Base-by-base conservation (phyloP, 2,797 vertebrate species). In the Lithobates pipiens region DNA sequence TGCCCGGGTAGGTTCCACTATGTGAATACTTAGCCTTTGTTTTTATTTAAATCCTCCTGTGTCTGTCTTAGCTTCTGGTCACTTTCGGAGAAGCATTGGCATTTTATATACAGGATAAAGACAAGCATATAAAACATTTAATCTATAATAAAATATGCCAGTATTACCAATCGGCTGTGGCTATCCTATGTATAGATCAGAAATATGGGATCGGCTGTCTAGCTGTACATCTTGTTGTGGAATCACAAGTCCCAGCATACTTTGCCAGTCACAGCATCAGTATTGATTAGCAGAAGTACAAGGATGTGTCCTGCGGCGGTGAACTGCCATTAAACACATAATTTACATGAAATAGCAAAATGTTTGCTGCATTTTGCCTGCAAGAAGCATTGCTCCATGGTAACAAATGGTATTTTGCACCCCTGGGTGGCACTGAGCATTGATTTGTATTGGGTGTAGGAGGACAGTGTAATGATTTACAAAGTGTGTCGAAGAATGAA, bases 381-480 rank as follows among this genome's bases (percentile, higher is more conserved):
- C 54, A 89, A 73, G 63, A 86, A 88, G 29, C 61, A 86, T 86
- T 68, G 18, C 42, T 91, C 92, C 90, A 86, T 89, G 89, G 86
- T 84, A 86, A 89, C 86, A 80, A 90, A 92, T 91, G 89, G 90
- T 92, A 89, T 65, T 77, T 61, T 27, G 0, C 74, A 88, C 92
- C 90, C 80, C 71, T 65, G 88, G 93, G 90, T 91, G 88, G 89
- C 88, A 89, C 90, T 75, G 21, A 87, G 44, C 91, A 90, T 92
- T 88, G 91, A 92, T 92, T 92, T 82, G 44, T 75, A 63, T 61
- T 72, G 72, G 89, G 88, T 68, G 63, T 85, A 79, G 86, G 86
- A 90, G 88, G 88, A 87, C 44, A 68, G 88, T 61, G 83, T 83
- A 88, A 88, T 91, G 82, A 87, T 87, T 91, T 90, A 90, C 84